Evolutionary conservation across 2,113 vertebrate genomes (phyloP).

Genomic region (Albula glossodonta): DNA sequence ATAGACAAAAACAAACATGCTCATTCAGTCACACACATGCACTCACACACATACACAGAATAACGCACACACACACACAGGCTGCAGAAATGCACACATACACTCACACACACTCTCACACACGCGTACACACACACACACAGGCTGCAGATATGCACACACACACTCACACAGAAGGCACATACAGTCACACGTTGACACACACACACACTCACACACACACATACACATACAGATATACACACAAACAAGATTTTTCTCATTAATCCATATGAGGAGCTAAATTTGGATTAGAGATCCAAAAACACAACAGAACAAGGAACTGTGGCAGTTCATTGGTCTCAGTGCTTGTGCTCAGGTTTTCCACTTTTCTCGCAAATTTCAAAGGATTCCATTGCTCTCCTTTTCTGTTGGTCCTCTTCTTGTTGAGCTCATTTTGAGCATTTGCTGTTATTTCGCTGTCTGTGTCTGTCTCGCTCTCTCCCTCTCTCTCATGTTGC

Average conservation of each 20-base stretch:
- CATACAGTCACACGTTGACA: background rate
- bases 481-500: slow-evolving; percentile 40
- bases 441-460: background rate
- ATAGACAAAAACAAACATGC: background rate
- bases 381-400: slow-evolving; percentile 52
- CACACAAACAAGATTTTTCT: background rate
- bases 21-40: background rate
- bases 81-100: slow-evolving; percentile 8
- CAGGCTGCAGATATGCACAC: too few relatives aligned
- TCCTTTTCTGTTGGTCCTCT: slow-evolving; percentile 45
- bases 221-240: slow-evolving; percentile 19
- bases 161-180: background rate
- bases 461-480: slow-evolving; percentile 46
- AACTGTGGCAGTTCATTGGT: background rate
- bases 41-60: background rate
- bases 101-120: background rate
- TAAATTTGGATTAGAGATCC: background rate
- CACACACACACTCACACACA: slow-evolving; percentile 13
- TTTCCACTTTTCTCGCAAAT: slow-evolving; percentile 25
- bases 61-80: background rate
- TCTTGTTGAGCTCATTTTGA: slow-evolving; percentile 46
- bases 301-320: background rate
- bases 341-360: background rate
- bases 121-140: slow-evolving; percentile 18
- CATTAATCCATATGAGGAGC: background rate